A percentile compares a stretch with the other conserved stretches of the same genome.
These are phyloP conservation scores for Thymelicus acteon DNA, from an alignment of 2,888 invertebrate genomes.

Conservation along the genomic window DNA sequence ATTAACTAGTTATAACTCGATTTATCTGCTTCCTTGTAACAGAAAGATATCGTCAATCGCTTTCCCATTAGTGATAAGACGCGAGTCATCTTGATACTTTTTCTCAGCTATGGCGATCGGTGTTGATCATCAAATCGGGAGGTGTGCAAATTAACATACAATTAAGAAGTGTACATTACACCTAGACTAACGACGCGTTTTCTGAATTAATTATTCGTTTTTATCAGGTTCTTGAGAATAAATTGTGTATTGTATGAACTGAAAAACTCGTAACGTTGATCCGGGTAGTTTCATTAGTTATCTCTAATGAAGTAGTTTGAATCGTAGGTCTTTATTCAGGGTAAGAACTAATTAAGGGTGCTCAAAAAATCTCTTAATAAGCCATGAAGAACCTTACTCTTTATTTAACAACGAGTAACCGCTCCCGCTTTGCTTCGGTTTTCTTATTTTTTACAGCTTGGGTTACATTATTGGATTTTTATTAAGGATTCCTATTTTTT, in stretches of 20 bases:
- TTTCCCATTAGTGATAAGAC: not conserved
- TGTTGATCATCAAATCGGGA: constrained; percentile 23
- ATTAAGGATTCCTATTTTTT: too few species aligned
- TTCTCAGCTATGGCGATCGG: constrained; percentile 9
- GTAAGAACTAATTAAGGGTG: too few species aligned
- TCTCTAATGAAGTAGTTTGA: too few species aligned
- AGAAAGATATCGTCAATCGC: not conserved
- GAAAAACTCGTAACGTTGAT: constrained; percentile 1
- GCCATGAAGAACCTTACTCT: too few species aligned
- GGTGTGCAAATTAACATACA: constrained; percentile 21
- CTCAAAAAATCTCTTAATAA: too few species aligned
- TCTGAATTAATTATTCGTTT: constrained; percentile 21
- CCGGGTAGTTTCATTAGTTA: too few species aligned
- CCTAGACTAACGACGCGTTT: constrained; percentile 14
- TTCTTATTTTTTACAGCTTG: too few species aligned
- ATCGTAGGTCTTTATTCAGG: too few species aligned
- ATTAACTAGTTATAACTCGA: not conserved
- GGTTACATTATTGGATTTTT: too few species aligned
- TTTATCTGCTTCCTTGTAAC: not conserved
- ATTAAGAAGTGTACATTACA: constrained; percentile 33
- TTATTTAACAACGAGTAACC: too few species aligned
- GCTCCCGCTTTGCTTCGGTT: too few species aligned
- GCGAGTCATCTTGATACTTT: constrained; percentile 9
- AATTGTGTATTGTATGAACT: not conserved
- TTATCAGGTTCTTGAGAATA: constrained; percentile 6